Evolutionary conservation across 1,140 invertebrate species (phyloP).

Genomic region (Rhizoglyphus robini): DNA sequence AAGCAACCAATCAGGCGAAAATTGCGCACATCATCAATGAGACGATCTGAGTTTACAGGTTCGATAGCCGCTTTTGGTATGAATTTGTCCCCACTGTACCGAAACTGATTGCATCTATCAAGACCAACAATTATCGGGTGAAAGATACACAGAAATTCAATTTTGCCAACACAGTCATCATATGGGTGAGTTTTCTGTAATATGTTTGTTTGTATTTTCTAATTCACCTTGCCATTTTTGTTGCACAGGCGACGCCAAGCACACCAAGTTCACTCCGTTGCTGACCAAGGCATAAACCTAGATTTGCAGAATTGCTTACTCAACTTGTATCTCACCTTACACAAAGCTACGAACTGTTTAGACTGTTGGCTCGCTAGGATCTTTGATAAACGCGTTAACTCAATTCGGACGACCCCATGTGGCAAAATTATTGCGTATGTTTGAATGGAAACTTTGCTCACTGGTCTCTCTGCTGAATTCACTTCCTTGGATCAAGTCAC

Average conservation of each 20-base stretch:
- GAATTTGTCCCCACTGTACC: conserved; percentile 49
- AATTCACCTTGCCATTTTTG: not conserved
- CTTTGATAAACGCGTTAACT: conserved; percentile 6
- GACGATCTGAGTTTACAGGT: conserved; percentile 43
- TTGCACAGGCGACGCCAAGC: conserved; percentile 71
- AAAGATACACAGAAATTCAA: conserved; percentile 11
- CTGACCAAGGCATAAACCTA: conserved; percentile 92
- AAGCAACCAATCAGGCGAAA: not conserved
- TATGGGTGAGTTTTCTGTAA: conserved; percentile 33
- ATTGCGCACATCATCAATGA: conserved; percentile 55
- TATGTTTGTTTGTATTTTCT: not conserved
- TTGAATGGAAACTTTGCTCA: conserved; percentile 5
- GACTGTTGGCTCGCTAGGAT: not conserved
- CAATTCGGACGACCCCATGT: conserved; percentile 19
- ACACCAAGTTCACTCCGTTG: conserved; percentile 87
- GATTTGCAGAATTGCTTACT: conserved; percentile 63
- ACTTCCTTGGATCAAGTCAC: conserved; percentile 7
- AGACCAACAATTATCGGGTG: not conserved
- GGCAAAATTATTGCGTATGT: conserved; percentile 22
- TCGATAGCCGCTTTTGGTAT: conserved; percentile 71
- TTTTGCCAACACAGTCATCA: conserved; percentile 24
- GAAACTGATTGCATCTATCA: conserved; percentile 7
- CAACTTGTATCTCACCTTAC: conserved; percentile 52
- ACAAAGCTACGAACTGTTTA: conserved; percentile 46
- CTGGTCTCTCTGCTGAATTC: conserved; percentile 14